Percentiles rank a stretch among this genome's conserved stretches.
Conservation (phyloP, 2,888 invertebrate genomes). For the Trissoscelio sp. region DNA sequence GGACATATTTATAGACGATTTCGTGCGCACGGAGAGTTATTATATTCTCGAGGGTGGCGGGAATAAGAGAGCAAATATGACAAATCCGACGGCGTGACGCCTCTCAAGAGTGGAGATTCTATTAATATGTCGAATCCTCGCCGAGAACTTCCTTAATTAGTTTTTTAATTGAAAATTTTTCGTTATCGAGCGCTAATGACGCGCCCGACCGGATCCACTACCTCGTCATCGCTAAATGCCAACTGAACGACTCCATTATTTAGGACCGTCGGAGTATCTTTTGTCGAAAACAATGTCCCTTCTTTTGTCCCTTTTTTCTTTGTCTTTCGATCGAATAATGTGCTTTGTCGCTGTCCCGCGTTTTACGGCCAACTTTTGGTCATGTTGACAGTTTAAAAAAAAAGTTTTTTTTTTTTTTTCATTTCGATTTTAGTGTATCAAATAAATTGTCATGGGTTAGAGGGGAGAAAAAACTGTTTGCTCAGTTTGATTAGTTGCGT, state of each 20-base stretch:
- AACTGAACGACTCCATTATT: constrained; percentile 35
- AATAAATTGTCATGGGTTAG: no score
- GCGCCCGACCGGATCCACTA: constrained; percentile 3
- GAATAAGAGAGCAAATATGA: constrained; percentile 49
- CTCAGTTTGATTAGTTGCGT: no score
- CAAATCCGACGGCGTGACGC: constrained; percentile 33
- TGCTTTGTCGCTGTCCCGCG: constrained; percentile 16
- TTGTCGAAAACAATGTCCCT: constrained; percentile 50
- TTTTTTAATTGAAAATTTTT: constrained; percentile 22
- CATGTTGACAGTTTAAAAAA: constrained; percentile 29
- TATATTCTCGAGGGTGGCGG: constrained; percentile 36
- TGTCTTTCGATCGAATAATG: constrained; percentile 40
- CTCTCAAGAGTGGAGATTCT: constrained; percentile 3
- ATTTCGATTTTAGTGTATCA: not conserved
- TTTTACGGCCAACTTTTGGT: constrained; percentile 39
- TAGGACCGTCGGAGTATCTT: constrained; percentile 46
- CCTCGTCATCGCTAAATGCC: constrained; percentile 38
- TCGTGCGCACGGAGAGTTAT: constrained; percentile 44
- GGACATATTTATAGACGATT: constrained; percentile 65
- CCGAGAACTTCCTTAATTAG: constrained; percentile 28
- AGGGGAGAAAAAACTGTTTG: no score
- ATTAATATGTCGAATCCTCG: constrained; percentile 39
- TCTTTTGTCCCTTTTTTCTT: constrained; percentile 35
- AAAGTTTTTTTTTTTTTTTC: not conserved
- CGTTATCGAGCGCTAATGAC: constrained; percentile 36